Conservation (phyloP, 2,797 vertebrate species). For the Falco peregrinus region DNA sequence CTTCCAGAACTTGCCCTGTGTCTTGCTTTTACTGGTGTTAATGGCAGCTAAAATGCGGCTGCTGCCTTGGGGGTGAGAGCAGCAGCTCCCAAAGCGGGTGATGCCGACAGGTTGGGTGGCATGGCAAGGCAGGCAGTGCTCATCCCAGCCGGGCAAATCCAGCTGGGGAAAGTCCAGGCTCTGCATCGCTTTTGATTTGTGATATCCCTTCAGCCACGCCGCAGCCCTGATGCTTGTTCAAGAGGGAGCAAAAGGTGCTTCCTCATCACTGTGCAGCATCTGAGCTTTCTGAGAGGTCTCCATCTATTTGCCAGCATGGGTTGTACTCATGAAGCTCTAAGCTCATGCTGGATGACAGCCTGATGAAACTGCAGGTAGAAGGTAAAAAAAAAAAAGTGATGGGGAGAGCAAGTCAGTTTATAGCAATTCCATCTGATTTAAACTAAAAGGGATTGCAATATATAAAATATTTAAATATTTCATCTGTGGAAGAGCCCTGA, state of each 20-base stretch:
- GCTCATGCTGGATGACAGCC: not conserved
- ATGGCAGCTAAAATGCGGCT: not conserved
- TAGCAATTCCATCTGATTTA: not conserved
- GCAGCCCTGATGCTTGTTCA: not conserved
- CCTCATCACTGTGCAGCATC: not conserved
- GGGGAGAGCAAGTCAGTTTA: not conserved
- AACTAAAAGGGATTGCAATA: not conserved
- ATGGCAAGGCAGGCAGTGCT: not conserved
- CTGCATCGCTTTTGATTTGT: no score
- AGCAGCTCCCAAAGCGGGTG: not conserved
- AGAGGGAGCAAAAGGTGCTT: not conserved
- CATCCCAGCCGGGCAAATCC: not conserved
- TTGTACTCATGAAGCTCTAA: not conserved
- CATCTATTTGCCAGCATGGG: not conserved
- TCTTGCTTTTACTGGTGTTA: not conserved
- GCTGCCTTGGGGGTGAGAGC: not conserved
- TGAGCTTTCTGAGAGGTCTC: not conserved
- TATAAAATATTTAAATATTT: conserved; percentile 14
- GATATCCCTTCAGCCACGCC: not conserved
- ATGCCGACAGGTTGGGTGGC: not conserved
- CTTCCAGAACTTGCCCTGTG: not conserved
- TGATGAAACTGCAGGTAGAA: not conserved
- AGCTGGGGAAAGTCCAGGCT: not conserved
- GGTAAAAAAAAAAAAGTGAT: not conserved
- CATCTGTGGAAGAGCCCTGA: not conserved